Base-by-base conservation (phyloP, 2,113 vertebrate genomes). In the Pteropus alecto region DNA sequence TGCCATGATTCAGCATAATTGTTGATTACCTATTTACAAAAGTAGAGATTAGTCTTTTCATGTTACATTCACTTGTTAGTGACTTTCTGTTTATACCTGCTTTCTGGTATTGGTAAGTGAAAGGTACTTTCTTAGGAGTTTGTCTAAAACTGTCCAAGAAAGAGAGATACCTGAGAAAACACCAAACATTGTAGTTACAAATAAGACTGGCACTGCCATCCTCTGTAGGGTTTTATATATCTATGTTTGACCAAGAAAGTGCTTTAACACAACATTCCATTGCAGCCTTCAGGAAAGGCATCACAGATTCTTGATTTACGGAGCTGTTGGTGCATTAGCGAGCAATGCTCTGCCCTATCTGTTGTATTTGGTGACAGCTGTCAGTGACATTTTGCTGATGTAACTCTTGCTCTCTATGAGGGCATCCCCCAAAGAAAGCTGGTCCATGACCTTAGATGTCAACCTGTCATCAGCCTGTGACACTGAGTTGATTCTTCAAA, bases 371-470 rank as follows among this genome's bases (percentile, higher is more conserved):
- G 97, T 97, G 97, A 97, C 95, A 94, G 88, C 68, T 94, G 70
- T 89, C 68, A 87, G 86, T 93, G 88, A 91, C 88, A 96, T 96
- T 97, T 96, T 96, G 93, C 90, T 97, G 90, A 95, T 94, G 86
- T 82, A 78, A 95, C 89, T 76, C 58, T 95, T 96, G 26, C 54
- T 3, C 74, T 95, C 61, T 79, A 16, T 61, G 70, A 87, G 81
- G 87, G 35, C 82, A 87, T 91, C 67, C 93, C 89, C 95, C 88
- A 96, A 94, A 96, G 89, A 96, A 97, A 93, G 85, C 68, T 93
- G 68, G 71, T 97, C 90, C 63, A 46, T 94, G 95, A 97, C 94
- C 97, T 96, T 87, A 83, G 82, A 90, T 94, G 87, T 98, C 96
- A 97, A 65, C 94, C 86, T 94, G 93, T 94, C 94, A 92, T 87